Percentiles rank a stretch among this genome's conserved stretches.
phyloP scores from a whole-genome alignment of 2,113 vertebrate genomes.

The Ceuthmochares aereus region DNA sequence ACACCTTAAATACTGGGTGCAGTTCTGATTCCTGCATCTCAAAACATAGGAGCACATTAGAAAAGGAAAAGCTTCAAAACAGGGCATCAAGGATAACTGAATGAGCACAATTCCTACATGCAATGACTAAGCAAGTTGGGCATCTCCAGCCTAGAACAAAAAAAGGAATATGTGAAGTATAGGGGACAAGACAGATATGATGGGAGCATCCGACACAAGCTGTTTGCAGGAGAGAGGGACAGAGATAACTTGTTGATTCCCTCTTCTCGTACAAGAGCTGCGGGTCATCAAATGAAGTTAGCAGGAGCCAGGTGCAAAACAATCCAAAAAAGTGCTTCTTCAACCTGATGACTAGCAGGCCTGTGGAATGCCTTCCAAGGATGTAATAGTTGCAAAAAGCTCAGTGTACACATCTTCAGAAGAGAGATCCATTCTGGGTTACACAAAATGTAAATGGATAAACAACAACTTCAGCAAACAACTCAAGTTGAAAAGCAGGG shows the following conservation, averaged over 20 bases:
- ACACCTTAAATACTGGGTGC: not conserved
- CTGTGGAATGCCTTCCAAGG: not conserved
- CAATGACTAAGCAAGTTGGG: not conserved
- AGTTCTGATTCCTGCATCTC: not conserved
- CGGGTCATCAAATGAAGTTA: not conserved
- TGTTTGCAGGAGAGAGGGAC: not conserved
- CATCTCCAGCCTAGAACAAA: not conserved
- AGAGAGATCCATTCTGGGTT: not conserved
- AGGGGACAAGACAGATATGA: not conserved
- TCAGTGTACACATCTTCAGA: not conserved
- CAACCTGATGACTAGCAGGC: not conserved
- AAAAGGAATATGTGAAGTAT: not conserved
- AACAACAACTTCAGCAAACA: not conserved
- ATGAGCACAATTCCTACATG: not conserved
- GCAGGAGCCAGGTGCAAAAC: not conserved
- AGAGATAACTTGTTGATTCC: not conserved
- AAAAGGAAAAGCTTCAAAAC: not conserved
- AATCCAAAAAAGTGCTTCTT: not conserved
- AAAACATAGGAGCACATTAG: not conserved
- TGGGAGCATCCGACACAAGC: accelerated
- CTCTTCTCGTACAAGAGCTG: not conserved
- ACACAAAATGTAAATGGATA: not conserved
- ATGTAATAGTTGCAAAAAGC: not conserved
- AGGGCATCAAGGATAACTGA: not conserved
- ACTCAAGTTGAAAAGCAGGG: not conserved